These are phyloP conservation scores for Drosophila emarginata DNA, from an alignment of 2,888 invertebrate species.

Conservation along the genomic window DNA sequence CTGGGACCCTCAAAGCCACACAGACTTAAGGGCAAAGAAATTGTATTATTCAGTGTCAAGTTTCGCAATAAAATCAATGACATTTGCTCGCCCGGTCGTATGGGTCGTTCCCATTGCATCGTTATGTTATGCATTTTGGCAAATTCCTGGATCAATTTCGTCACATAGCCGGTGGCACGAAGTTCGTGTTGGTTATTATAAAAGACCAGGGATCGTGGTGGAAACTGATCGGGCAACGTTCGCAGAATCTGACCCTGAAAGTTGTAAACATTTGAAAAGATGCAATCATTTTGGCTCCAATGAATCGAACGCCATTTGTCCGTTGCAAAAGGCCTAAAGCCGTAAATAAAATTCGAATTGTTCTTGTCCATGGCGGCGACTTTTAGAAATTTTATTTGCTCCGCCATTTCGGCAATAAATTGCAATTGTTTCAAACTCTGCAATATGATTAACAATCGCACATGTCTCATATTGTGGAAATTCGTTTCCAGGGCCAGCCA, in stretches of 20 bases:
- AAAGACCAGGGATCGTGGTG: slow-evolving; percentile 46
- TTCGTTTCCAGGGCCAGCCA: slow-evolving; percentile 51
- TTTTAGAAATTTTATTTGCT: slow-evolving; percentile 1
- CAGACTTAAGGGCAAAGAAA: slow-evolving; percentile 51
- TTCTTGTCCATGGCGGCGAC: background rate
- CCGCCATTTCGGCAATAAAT: background rate
- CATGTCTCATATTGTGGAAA: slow-evolving; percentile 57
- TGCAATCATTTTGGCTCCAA: background rate
- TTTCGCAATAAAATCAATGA: slow-evolving; percentile 49
- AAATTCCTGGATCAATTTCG: slow-evolving; percentile 46
- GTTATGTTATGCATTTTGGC: slow-evolving; percentile 45
- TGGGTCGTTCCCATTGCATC: slow-evolving; percentile 35
- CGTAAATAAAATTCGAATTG: background rate
- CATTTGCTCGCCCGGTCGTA: slow-evolving; percentile 24
- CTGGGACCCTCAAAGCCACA: slow-evolving; percentile 51
- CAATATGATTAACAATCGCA: slow-evolving; percentile 38
- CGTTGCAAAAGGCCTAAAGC: background rate
- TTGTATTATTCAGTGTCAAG: slow-evolving; percentile 54
- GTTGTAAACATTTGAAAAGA: slow-evolving; percentile 20
- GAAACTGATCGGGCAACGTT: slow-evolving; percentile 52
- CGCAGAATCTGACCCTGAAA: slow-evolving; percentile 26
- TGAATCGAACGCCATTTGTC: background rate
- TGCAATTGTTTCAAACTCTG: background rate
- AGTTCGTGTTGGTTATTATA: slow-evolving; percentile 8
- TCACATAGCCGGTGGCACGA: slow-evolving; percentile 41